Percentiles rank a stretch among this genome's conserved stretches.
Evolutionary conservation across 2,888 invertebrate genomes (phyloP).

Genomic region (Epinotia nisella): DNA sequence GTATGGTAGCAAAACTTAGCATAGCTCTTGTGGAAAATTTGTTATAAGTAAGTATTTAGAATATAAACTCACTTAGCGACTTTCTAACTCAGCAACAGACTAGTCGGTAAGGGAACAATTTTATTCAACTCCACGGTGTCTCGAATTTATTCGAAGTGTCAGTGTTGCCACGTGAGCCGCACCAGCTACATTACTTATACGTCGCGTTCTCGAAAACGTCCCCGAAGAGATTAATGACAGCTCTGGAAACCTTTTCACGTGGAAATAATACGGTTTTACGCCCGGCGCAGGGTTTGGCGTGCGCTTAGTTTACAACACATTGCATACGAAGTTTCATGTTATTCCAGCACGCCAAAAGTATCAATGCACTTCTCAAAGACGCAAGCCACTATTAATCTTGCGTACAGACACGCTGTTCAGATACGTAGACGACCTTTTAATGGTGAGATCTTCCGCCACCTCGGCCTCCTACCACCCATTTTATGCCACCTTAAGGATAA

Average conservation of each 20-base stretch:
- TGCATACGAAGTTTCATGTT: no score
- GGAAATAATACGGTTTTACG: slow-evolving; percentile 47
- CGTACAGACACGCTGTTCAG: slow-evolving; percentile 12
- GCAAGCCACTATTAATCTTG: slow-evolving; percentile 16
- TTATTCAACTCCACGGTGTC: neutral
- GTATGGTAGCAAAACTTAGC: neutral
- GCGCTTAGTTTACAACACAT: neutral
- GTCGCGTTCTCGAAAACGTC: neutral
- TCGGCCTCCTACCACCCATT: slow-evolving; percentile 48
- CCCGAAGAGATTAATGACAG: slow-evolving; percentile 19
- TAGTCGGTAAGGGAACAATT: slow-evolving; percentile 1
- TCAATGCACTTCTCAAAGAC: slow-evolving; percentile 2
- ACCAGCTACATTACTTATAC: slow-evolving; percentile 3
- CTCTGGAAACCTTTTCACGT: slow-evolving; percentile 26
- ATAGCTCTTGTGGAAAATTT: neutral
- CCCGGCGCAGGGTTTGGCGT: slow-evolving; percentile 11
- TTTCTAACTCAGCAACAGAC: neutral
- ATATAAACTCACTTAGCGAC: neutral
- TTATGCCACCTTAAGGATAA: slow-evolving; percentile 55
- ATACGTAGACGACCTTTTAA: slow-evolving; percentile 54
- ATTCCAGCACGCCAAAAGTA: neutral
- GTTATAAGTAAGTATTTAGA: neutral
- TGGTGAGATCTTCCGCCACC: slow-evolving; percentile 49
- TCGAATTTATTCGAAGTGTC: neutral
- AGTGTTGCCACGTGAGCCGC: neutral